Conservation (phyloP, 2,888 invertebrate genomes). For the Ecliptopera silaceata region DNA sequence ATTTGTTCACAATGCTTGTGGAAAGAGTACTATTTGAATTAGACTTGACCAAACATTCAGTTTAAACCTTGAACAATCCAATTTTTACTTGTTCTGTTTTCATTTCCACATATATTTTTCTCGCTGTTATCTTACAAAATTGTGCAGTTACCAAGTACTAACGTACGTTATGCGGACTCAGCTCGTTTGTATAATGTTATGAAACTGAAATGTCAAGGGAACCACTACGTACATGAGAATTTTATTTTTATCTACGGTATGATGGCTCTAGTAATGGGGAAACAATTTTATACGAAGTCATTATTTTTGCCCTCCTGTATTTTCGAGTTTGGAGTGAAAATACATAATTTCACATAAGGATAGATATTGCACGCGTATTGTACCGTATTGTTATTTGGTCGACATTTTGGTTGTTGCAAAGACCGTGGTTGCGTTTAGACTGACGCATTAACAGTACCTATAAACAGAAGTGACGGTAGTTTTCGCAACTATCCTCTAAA, state of each 20-base stretch:
- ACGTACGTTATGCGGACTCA: constrained; percentile 6
- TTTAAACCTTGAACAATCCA: neutral
- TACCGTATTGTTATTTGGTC: no score
- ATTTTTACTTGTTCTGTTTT: constrained; percentile 1
- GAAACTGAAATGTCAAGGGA: constrained; percentile 13
- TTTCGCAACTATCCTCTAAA: no score
- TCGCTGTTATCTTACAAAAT: constrained; percentile 23
- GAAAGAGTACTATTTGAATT: no score
- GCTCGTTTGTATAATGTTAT: constrained; percentile 22
- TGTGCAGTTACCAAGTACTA: constrained; percentile 28
- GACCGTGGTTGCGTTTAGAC: no score
- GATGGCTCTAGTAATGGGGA: neutral
- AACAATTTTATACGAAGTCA: constrained; percentile 6
- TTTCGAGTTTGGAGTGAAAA: neutral
- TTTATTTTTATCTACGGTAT: constrained; percentile 14
- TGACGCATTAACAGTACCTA: no score
- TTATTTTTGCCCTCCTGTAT: neutral
- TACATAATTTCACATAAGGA: neutral
- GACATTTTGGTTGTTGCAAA: no score
- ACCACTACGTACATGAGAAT: constrained; percentile 11
- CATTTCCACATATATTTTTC: constrained; percentile 23
- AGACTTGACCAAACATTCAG: no score
- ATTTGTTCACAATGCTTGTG: no score
- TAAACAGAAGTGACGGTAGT: no score
- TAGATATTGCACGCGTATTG: no score